Conservation (phyloP, 2,888 invertebrate species). For the Nasonovia ribisnigri region DNA sequence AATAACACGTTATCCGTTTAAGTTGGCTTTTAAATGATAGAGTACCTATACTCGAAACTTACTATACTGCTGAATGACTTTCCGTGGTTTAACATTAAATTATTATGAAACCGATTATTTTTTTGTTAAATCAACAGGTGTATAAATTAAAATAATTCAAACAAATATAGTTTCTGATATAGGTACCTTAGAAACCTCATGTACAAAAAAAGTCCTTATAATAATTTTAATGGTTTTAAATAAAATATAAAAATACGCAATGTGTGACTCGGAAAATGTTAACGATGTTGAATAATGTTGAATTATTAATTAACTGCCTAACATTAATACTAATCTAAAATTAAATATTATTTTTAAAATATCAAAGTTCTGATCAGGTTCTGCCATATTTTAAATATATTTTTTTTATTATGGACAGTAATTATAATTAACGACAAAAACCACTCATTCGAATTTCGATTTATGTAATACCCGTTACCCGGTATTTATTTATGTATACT, state of each 20-base stretch:
- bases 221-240: too few relatives aligned
- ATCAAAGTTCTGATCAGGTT: neutral
- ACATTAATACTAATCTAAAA: too few relatives aligned
- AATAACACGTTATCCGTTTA: neutral
- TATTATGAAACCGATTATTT: neutral
- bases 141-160: neutral
- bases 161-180: neutral
- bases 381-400: too few relatives aligned
- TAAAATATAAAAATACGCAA: neutral
- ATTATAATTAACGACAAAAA: neutral
- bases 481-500: neutral
- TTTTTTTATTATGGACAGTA: neutral
- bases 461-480: neutral
- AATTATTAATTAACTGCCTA: neutral
- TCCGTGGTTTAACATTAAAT: neutral
- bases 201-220: neutral
- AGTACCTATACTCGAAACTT: neutral
- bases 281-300: neutral
- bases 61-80: neutral
- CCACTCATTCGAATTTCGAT: neutral
- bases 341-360: too few relatives aligned
- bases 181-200: neutral
- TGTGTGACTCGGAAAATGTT: neutral
- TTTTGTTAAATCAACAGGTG: neutral
- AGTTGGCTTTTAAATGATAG: neutral